Conservation (phyloP, 1,140 invertebrate species). For the Caenorhabditis inopinata region DNA sequence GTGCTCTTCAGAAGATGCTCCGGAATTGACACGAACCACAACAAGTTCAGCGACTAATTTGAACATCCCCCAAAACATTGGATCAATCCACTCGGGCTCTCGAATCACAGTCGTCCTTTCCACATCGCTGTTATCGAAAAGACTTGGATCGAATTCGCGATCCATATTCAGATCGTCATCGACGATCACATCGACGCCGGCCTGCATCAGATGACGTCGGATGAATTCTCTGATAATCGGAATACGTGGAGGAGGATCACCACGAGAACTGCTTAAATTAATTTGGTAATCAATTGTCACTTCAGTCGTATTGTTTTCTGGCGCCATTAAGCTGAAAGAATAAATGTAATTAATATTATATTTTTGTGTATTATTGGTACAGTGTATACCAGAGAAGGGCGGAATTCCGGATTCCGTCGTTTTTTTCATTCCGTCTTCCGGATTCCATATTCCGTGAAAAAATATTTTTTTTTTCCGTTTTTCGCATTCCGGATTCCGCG, state of each 20-base stretch:
- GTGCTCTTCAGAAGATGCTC: neutral
- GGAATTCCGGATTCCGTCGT: too few species aligned
- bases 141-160: neutral
- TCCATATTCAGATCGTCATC: neutral
- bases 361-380: too few species aligned
- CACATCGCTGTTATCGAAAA: neutral
- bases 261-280: neutral
- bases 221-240: slow-evolving; percentile 7
- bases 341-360: too few species aligned
- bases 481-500: too few species aligned
- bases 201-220: neutral
- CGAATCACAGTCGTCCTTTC: neutral
- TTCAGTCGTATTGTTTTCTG: neutral
- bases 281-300: neutral
- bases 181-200: neutral
- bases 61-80: slow-evolving; percentile 23
- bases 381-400: too few species aligned
- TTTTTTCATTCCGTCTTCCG: too few species aligned
- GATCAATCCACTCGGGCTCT: slow-evolving; percentile 33
- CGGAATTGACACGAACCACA: slow-evolving; percentile 8
- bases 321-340: neutral
- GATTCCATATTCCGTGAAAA: too few species aligned
- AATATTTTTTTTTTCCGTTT: too few species aligned
- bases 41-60: slow-evolving; percentile 38
- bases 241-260: neutral